Base-by-base conservation (phyloP, 1,140 invertebrate species). In the Papilio glaucus region DNA sequence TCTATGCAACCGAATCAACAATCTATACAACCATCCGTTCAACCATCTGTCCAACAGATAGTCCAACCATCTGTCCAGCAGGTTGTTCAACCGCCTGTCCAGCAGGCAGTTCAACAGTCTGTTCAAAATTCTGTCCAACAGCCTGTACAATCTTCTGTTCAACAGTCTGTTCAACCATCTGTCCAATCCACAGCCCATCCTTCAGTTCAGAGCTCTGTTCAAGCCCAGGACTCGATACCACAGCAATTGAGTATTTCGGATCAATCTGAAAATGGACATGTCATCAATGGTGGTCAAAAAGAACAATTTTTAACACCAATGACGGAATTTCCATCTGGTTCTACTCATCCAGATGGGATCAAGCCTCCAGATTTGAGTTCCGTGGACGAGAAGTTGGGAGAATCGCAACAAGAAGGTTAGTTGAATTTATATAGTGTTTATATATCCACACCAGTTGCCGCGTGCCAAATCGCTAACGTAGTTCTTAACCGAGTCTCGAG, bases 271-370 rank as follows among this genome's bases (percentile, higher is more conserved):
- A 85, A 83, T 53, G 81, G 77, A 6, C 77, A 80, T 53, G 73
- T 79, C 9, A 63, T 63, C 13, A 88, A 87, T 57, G 82, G 82
- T 10, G 70, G 70, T 5, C 81, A 82, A 29, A 90, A 89, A 42
- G 90, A 92, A 53, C 90, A 91, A 72, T 93, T 91, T 73, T 78
- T 85, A 1, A 93, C 90, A 3, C 90, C 90, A 5, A 76, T 92
- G 81, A 88, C 83, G 21, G 90, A 92, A 71, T 83, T 90, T 38
- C 87, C 90, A 0, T 80, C 82, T 0, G 84, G 77, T 0, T 81
- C 81, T 12, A 83, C 81, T 12, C 85, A 88, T 41, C 38, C 42
- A 6, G 85, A 87, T 26, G 78, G 81, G 6, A 85, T 85, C 9
- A 79, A 82, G 71, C 85, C 85, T n/a, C 85, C 86, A 0, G 85